Evolutionary conservation across 2,888 invertebrate species (phyloP).

Genomic region (Protodeltote pygarga): DNA sequence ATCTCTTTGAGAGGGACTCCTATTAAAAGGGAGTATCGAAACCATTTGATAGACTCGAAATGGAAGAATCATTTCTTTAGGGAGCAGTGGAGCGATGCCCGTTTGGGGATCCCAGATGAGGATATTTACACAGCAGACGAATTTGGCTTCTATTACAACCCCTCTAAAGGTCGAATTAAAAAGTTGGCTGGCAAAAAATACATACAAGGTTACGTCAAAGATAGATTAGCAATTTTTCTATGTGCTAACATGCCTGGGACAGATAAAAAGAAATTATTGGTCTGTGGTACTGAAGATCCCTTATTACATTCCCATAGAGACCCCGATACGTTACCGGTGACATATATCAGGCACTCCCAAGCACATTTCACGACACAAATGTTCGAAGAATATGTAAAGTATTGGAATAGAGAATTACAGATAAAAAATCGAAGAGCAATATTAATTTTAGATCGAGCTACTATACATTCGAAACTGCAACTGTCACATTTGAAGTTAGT

Average conservation of each 20-base stretch:
- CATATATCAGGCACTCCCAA: constrained; percentile 58
- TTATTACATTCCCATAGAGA: constrained; percentile 55
- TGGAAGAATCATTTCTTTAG: constrained; percentile 63
- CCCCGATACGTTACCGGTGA: constrained; percentile 58
- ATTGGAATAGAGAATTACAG: constrained; percentile 59
- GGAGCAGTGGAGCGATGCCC: constrained; percentile 62
- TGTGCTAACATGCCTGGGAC: constrained; percentile 61
- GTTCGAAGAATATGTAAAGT: constrained; percentile 63
- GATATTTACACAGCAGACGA: constrained; percentile 66
- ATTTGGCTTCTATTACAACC: constrained; percentile 61
- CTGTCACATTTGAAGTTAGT: constrained; percentile 60
- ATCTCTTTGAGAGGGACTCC: constrained; percentile 52
- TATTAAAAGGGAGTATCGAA: constrained; percentile 47
- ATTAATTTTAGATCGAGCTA: constrained; percentile 59
- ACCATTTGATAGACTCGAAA: constrained; percentile 56
- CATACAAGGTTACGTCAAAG: constrained; percentile 61
- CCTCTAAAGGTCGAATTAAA: constrained; percentile 62
- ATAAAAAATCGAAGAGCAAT: constrained; percentile 52
- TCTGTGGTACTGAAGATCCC: constrained; percentile 63
- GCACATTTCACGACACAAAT: constrained; percentile 63
- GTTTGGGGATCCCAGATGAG: constrained; percentile 55
- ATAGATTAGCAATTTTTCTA: constrained; percentile 59
- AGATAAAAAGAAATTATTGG: constrained; percentile 60
- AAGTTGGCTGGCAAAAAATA: constrained; percentile 61
- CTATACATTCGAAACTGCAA: constrained; percentile 62